These are phyloP conservation scores for Excalfactoria chinensis DNA, from an alignment of 2,113 vertebrate genomes.

Conservation along the genomic window DNA sequence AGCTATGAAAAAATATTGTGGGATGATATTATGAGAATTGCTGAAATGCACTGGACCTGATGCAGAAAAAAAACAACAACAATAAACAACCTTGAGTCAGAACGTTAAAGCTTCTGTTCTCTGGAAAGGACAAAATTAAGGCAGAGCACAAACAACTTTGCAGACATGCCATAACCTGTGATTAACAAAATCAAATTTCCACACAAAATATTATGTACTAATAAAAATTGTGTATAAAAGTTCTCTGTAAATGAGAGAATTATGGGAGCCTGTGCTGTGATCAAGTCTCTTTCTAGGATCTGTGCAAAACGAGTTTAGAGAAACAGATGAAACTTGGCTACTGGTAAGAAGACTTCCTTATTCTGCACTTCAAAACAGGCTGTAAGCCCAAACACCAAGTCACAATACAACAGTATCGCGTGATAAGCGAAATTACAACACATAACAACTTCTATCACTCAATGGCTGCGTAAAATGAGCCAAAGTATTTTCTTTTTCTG, in stretches of 20 bases:
- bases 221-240: not conserved
- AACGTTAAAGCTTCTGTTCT: not conserved
- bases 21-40: not conserved
- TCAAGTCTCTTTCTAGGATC: not conserved
- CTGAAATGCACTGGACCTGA: not conserved
- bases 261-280: not conserved
- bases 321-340: not conserved
- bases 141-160: not conserved
- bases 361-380: not conserved
- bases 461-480: not conserved
- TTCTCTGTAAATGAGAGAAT: not conserved
- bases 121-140: not conserved
- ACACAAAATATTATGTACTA: not conserved
- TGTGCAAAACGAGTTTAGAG: not conserved
- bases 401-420: not conserved
- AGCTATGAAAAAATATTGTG: not conserved
- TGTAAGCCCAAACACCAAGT: not conserved
- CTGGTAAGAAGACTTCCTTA: not conserved
- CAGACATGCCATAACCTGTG: not conserved
- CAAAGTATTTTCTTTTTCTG: not conserved
- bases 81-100: accelerated
- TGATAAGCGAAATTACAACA: not conserved
- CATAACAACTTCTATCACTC: not conserved
- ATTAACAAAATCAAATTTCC: not conserved
- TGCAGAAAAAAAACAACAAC: not conserved